Conservation (phyloP, 2,113 vertebrate genomes). For the Salvelinus alpinus region DNA sequence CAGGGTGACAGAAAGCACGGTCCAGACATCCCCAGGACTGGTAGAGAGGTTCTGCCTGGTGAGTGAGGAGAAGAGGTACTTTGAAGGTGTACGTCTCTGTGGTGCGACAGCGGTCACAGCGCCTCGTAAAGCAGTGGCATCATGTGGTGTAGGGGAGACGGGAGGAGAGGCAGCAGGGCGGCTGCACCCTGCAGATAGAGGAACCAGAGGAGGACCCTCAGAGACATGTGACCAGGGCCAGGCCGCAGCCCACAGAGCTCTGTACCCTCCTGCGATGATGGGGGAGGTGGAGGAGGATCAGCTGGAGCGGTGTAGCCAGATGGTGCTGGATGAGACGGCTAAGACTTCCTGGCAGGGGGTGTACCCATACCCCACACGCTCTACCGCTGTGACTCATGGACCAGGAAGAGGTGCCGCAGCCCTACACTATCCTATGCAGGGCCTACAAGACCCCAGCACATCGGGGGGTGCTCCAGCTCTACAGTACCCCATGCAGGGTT, state of each 20-base stretch:
- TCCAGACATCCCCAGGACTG: slow-evolving; percentile 63
- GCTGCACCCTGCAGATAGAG: not conserved
- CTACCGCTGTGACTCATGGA: not conserved
- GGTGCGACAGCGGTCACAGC: not conserved
- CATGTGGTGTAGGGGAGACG: not conserved
- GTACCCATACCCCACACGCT: not conserved
- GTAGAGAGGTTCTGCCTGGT: slow-evolving; percentile 16
- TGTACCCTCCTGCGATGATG: no score
- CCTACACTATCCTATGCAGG: not conserved
- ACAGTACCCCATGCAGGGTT: not conserved
- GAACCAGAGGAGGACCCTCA: not conserved
- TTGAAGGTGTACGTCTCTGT: slow-evolving; percentile 20
- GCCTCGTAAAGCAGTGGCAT: not conserved
- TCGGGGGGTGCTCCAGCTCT: not conserved
- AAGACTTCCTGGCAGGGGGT: slow-evolving; percentile 9
- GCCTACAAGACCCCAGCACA: slow-evolving; percentile 35
- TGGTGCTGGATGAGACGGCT: not conserved
- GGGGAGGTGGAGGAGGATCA: not conserved
- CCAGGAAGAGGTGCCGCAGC: not conserved
- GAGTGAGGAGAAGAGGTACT: slow-evolving; percentile 24
- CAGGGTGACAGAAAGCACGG: slow-evolving; percentile 51
- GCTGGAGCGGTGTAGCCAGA: not conserved
- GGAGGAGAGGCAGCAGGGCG: not conserved
- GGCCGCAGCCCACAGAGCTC: not conserved
- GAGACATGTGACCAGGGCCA: no score